These are phyloP conservation scores for Hyaena hyaena DNA, from an alignment of 2,113 vertebrate genomes.

Conservation along the genomic window DNA sequence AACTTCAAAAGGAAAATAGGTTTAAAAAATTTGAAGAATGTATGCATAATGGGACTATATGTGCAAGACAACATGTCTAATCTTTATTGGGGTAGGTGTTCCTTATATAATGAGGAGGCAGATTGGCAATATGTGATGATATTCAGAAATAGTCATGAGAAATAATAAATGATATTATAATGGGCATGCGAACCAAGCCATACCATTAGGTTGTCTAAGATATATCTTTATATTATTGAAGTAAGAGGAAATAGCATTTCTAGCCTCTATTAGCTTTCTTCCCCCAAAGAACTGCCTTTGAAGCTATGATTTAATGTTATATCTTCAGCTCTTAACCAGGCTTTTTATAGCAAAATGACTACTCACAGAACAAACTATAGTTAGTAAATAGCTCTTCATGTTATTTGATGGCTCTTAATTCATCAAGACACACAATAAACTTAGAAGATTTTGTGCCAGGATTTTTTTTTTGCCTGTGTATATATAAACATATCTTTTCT, in stretches of 20 bases:
- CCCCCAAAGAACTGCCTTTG: slow-evolving; percentile 54
- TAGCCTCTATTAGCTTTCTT: slow-evolving; percentile 57
- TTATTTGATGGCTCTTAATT: slow-evolving; percentile 68
- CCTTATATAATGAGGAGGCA: neutral
- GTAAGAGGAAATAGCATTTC: slow-evolving; percentile 41
- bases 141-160: neutral
- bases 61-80: neutral
- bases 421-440: slow-evolving; percentile 54
- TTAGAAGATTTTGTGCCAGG: neutral
- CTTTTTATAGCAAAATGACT: slow-evolving; percentile 60
- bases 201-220: neutral
- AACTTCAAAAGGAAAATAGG: neutral
- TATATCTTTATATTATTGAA: slow-evolving; percentile 38
- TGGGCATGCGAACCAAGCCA: neutral
- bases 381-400: slow-evolving; percentile 50
- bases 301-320: slow-evolving; percentile 57
- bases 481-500: neutral
- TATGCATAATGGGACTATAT: neutral
- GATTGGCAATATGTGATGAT: neutral
- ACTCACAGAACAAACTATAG: slow-evolving; percentile 39
- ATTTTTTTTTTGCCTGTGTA: slow-evolving; percentile 13
- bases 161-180: slow-evolving; percentile 19
- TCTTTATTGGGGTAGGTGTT: neutral
- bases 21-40: neutral
- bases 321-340: slow-evolving; percentile 26